Evolutionary conservation across 2,888 invertebrate genomes (phyloP).

Genomic region (Trissolcus japonicus): DNA sequence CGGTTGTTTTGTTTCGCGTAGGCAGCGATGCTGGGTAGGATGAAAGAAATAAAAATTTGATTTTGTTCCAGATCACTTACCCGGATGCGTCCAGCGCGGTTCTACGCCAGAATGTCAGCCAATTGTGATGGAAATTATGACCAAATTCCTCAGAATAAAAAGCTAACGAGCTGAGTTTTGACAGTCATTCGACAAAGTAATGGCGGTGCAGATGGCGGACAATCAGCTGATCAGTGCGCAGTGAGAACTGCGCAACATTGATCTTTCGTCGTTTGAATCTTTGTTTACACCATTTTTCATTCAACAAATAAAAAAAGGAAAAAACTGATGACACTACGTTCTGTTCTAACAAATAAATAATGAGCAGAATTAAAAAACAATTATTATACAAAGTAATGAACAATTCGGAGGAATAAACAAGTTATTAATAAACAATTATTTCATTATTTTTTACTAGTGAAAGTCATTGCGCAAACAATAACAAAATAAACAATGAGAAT

Average conservation of each 20-base stretch:
- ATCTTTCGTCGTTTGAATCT: background rate
- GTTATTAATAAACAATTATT: too few species aligned
- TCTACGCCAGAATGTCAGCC: slow-evolving; percentile 68
- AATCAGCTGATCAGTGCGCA: slow-evolving; percentile 49
- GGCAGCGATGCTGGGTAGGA: background rate
- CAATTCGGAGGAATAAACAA: too few species aligned
- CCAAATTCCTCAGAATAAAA: slow-evolving; percentile 56
- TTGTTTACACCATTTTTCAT: background rate
- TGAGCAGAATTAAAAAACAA: background rate
- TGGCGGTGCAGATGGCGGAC: slow-evolving; percentile 35
- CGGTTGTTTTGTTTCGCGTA: slow-evolving; percentile 22
- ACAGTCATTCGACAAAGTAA: slow-evolving; percentile 37
- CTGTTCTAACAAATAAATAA: background rate
- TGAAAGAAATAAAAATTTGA: background rate
- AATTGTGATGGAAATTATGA: slow-evolving; percentile 63
- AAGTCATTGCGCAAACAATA: too few species aligned
- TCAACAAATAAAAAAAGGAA: background rate
- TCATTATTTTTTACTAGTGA: too few species aligned
- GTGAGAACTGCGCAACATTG: slow-evolving; percentile 20
- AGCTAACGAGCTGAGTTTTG: slow-evolving; percentile 50
- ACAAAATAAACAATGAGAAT: too few species aligned
- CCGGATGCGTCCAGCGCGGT: slow-evolving; percentile 74
- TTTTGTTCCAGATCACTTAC: slow-evolving; percentile 62
- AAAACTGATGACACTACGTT: background rate
- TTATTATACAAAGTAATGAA: too few species aligned